These are phyloP conservation scores for Crossocerus cetratus DNA, from an alignment of 2,888 invertebrate species.

Conservation along the genomic window DNA sequence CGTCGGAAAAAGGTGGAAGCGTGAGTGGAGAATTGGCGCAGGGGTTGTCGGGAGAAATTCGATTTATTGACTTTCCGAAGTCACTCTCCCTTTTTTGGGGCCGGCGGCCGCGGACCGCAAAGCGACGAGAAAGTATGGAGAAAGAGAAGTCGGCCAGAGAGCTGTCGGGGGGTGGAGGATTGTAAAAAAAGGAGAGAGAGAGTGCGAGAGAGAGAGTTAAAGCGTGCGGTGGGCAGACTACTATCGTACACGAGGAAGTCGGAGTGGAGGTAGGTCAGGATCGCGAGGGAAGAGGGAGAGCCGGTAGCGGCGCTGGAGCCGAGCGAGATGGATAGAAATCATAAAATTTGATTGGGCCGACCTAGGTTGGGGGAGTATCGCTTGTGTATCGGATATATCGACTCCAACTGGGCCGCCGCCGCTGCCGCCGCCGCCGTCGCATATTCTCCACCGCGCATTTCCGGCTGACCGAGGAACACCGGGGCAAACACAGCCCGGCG, in stretches of 20 bases:
- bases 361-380: conserved; percentile 58
- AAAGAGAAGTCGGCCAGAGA: too few relatives aligned
- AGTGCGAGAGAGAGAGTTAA: too few relatives aligned
- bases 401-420: conserved; percentile 27
- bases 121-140: conserved; percentile 6
- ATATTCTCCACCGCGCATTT: conserved; percentile 59
- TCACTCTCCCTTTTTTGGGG: conserved; percentile 61
- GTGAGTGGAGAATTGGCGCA: conserved; percentile 1
- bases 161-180: too few relatives aligned
- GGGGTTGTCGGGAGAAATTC: conserved; percentile 39
- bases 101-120: conserved; percentile 39
- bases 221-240: too few relatives aligned
- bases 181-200: too few relatives aligned
- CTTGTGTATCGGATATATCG: conserved; percentile 62
- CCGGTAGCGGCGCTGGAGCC: conserved; percentile 56
- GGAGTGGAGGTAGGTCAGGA: conserved; percentile 18
- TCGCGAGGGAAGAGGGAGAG: conserved; percentile 22
- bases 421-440: conserved; percentile 28
- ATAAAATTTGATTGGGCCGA: conserved; percentile 74
- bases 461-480: conserved; percentile 28
- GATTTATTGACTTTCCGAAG: conserved; percentile 62
- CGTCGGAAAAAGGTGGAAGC: conserved; percentile 46
- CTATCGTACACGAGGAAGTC: conserved; percentile 28
- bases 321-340: conserved; percentile 72
- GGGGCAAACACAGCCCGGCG: conserved; percentile 7